These are phyloP conservation scores for Nanorana parkeri DNA, from an alignment of 2,113 vertebrate genomes.

Conservation along the genomic window DNA sequence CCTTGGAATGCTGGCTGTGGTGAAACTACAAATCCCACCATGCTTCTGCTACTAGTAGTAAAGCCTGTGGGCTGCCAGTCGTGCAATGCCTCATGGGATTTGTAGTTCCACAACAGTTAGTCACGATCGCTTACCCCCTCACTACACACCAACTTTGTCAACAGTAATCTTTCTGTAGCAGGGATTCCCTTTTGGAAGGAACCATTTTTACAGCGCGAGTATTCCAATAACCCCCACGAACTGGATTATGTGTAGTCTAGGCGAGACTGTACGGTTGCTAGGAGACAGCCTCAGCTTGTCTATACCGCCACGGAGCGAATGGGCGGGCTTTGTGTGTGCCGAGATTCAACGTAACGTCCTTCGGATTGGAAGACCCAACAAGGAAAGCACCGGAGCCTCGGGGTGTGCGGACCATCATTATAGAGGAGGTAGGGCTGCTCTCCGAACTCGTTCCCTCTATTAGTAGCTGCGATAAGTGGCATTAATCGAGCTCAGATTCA, in stretches of 20 bases:
- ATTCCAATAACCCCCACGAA: background rate
- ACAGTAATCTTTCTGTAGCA: no score
- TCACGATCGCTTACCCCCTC: no score
- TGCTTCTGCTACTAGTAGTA: no score
- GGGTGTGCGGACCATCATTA: background rate
- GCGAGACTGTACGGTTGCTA: constrained; percentile 25
- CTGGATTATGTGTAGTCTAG: background rate
- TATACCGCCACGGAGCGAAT: background rate
- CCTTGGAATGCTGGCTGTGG: no score
- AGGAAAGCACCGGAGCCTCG: background rate
- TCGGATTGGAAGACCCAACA: background rate
- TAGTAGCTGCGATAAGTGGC: background rate
- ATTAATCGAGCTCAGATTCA: background rate
- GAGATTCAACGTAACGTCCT: background rate
- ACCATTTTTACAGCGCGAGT: background rate
- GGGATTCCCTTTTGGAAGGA: no score
- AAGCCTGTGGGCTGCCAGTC: no score
- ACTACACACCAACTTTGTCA: no score
- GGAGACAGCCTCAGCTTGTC: constrained; percentile 24
- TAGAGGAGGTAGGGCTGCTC: constrained; percentile 17
- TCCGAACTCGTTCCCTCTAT: background rate
- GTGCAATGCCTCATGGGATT: no score
- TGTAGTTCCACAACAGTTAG: no score
- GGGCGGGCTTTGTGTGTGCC: background rate
- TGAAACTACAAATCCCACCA: no score